These are phyloP conservation scores for Disparrhopalites patrizii DNA, from an alignment of 2,888 invertebrate genomes.

Conservation along the genomic window DNA sequence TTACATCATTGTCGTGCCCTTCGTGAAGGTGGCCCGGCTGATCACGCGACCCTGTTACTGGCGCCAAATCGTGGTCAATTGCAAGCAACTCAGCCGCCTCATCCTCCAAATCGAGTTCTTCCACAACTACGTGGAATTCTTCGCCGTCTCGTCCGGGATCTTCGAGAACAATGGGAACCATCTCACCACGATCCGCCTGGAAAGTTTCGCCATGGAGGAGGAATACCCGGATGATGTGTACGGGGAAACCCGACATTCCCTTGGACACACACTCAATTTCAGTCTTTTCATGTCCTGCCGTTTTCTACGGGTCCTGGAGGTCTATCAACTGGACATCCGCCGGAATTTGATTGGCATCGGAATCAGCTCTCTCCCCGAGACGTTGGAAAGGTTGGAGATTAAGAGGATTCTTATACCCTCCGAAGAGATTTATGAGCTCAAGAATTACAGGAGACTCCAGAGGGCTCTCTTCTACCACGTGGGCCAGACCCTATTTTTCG, in stretches of 20 bases:
- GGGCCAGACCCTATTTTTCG: not conserved
- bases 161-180: not conserved
- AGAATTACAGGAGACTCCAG: not conserved
- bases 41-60: not conserved
- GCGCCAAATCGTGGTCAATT: not conserved
- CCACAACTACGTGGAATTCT: constrained; percentile 2
- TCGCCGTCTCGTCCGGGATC: not conserved
- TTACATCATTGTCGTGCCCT: constrained; percentile 8
- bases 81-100: not conserved
- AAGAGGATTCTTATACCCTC: constrained; percentile 12
- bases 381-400: constrained; percentile 6
- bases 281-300: not conserved
- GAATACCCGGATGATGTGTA: not conserved
- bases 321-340: not conserved
- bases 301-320: not conserved
- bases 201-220: constrained; percentile 7
- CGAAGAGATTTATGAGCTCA: constrained; percentile 2
- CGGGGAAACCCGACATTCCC: not conserved
- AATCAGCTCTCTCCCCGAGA: not conserved
- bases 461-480: not conserved
- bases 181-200: not conserved
- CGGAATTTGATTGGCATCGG: not conserved
- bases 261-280: not conserved
- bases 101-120: constrained; percentile 15
- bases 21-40: not conserved